phyloP scores from a whole-genome alignment of 2,888 invertebrate species.

The Acleris holmiana region DNA sequence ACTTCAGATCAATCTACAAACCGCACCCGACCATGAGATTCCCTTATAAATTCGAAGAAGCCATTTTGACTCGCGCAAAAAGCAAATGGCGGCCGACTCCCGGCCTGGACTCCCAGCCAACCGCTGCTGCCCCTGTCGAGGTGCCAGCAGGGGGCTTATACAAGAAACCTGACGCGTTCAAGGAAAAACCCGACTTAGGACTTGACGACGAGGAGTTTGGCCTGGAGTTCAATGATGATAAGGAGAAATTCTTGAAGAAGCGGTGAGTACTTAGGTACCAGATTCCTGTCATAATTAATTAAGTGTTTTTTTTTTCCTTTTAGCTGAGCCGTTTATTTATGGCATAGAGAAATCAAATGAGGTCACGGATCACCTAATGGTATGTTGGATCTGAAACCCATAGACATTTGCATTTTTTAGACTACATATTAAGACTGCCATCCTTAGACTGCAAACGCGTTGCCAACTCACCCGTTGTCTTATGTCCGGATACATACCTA shows the following conservation, averaged over 20 bases:
- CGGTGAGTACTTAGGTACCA: conserved; percentile 47
- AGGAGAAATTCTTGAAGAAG: conserved; percentile 48
- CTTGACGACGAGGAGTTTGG: conserved; percentile 54
- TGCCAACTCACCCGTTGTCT: too few relatives aligned
- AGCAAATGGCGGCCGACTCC: conserved; percentile 50
- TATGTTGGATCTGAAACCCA: too few relatives aligned
- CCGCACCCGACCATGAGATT: conserved; percentile 55
- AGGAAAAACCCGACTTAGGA: conserved; percentile 54
- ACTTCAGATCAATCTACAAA: conserved; percentile 47
- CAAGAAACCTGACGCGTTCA: conserved; percentile 61
- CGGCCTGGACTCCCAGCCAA: conserved; percentile 59
- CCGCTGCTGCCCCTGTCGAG: conserved; percentile 58
- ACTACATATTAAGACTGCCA: too few relatives aligned
- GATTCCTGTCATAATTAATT: too few relatives aligned
- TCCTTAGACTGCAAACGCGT: too few relatives aligned
- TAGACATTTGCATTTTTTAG: too few relatives aligned
- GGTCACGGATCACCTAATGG: too few relatives aligned
- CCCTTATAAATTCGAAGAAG: conserved; percentile 64
- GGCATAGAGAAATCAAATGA: too few relatives aligned
- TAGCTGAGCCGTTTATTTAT: too few relatives aligned
- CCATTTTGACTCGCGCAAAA: conserved; percentile 50
- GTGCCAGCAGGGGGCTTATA: conserved; percentile 72
- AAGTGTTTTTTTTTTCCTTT: too few relatives aligned
- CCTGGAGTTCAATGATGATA: conserved; percentile 51
- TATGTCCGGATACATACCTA: too few relatives aligned